Base-by-base conservation (phyloP, 2,113 vertebrate genomes). In the Aphyosemion australe region DNA sequence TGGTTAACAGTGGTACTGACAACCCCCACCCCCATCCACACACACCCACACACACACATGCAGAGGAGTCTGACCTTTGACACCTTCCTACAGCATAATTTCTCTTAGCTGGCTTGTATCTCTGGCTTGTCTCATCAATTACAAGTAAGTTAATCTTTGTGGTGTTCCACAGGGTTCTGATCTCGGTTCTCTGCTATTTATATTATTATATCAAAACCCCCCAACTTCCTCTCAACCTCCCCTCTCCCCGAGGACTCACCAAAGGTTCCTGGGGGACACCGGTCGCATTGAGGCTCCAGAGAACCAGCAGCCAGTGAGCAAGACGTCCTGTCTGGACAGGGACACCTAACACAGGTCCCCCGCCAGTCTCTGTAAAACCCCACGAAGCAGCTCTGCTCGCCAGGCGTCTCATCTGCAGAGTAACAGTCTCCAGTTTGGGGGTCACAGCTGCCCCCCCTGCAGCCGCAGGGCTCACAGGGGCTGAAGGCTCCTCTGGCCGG, bases 371-470 rank as follows among this genome's bases (percentile, higher is more conserved):
- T 89, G 84, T 98, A 98, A 74, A 87, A 95, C 3, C 96, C 78
- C 4, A 54, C 5, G 0, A 69, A 19, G 49, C 87, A 89, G 72
- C 49, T 48, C 2, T 0, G 21, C 0, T 65, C 63, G 0, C 16
- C 56, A 10, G 69, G 51, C 0, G 69, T 84, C 76, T 87, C 73
- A 3, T 90, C 88, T 0, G 83, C 79, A 5, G 85, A 77, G 74
- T 84, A 87, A 13, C 86, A 88, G 76, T 88, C 86, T 13, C 95
- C 95, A 0, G 93, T 97, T 60, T 94, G 91, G 0, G 95, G 92
- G 55, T 98, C 97, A 11, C 96, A 99, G 21, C 82, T 88, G 32
- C 93, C 95, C 1, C 94, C 94, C n/a, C 78, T 92, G 88, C 96
- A 99, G 34, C 19, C 68, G 82, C 97, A 99, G 0, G 88, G 92